phyloP scores from a whole-genome alignment of 2,888 invertebrate species.

The Caenorhabditis sinica region DNA sequence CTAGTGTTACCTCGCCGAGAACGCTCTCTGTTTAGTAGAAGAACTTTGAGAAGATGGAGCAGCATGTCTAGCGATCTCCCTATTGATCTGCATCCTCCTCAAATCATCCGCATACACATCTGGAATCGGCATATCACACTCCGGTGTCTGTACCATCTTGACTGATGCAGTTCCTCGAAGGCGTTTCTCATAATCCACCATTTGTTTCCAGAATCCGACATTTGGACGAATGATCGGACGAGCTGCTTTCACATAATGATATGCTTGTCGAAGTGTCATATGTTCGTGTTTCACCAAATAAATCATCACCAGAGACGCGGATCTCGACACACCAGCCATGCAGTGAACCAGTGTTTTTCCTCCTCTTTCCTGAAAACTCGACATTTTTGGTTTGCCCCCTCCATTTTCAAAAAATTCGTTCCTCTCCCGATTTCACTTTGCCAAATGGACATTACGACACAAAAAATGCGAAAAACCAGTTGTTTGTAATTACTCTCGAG shows the following conservation, averaged over 20 bases:
- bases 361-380: slow-evolving; percentile 78
- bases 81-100: slow-evolving; percentile 60
- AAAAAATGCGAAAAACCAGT: slow-evolving; percentile 15
- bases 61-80: slow-evolving; percentile 49
- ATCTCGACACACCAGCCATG: slow-evolving; percentile 93
- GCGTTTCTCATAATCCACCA: slow-evolving; percentile 89
- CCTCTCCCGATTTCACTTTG: not conserved
- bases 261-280: slow-evolving; percentile 87
- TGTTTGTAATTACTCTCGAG: slow-evolving; percentile 39
- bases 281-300: slow-evolving; percentile 92
- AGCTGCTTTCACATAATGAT: slow-evolving; percentile 85
- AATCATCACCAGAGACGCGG: slow-evolving; percentile 91
- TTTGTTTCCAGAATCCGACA: slow-evolving; percentile 92
- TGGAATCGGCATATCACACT: slow-evolving; percentile 81
- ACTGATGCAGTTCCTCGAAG: slow-evolving; percentile 72
- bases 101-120: slow-evolving; percentile 81
- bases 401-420: not conserved
- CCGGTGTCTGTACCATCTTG: slow-evolving; percentile 79
- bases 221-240: slow-evolving; percentile 93
- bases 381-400: slow-evolving; percentile 24
- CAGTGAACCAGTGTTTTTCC: slow-evolving; percentile 92
- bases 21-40: slow-evolving; percentile 59
- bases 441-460: not conserved
- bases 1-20: slow-evolving; percentile 49
- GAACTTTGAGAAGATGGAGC: slow-evolving; percentile 21